These are phyloP conservation scores for Nycticorax nycticorax DNA, from an alignment of 2,113 vertebrate species.

Conservation along the genomic window DNA sequence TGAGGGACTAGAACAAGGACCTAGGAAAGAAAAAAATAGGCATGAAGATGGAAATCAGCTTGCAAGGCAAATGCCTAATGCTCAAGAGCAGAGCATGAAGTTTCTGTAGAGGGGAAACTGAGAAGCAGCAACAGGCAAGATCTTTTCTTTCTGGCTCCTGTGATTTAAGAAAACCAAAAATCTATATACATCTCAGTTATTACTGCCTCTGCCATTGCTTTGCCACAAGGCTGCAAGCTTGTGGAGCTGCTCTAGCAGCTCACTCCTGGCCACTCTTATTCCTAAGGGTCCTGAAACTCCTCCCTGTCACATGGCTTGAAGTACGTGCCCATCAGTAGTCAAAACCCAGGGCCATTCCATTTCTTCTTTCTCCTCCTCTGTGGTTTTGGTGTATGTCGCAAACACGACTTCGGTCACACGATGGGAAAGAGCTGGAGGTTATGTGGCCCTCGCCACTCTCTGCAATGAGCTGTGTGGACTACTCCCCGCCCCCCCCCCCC, in stretches of 20 bases:
- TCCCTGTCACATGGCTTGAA: not conserved
- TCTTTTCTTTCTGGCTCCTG: not conserved
- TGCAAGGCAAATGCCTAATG: not conserved
- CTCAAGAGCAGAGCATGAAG: not conserved
- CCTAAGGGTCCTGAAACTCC: not conserved
- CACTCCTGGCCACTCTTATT: not conserved
- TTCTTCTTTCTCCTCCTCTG: not conserved
- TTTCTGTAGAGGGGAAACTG: not conserved
- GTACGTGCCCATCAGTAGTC: not conserved
- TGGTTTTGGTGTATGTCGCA: rapidly evolving
- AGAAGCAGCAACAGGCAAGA: not conserved
- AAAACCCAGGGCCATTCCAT: not conserved
- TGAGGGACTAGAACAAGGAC: not conserved
- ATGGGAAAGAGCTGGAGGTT: not conserved
- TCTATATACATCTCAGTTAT: not conserved
- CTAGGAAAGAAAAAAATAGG: not conserved
- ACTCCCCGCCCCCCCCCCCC: no score
- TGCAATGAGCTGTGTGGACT: not conserved
- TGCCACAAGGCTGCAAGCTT: not conserved
- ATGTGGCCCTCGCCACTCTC: not conserved
- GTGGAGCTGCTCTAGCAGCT: not conserved
- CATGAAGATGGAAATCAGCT: not conserved
- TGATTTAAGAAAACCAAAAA: not conserved
- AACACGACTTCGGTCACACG: not conserved
- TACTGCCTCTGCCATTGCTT: not conserved